Base-by-base conservation (phyloP, 1,140 invertebrate species). In the Brachionus angularis region DNA sequence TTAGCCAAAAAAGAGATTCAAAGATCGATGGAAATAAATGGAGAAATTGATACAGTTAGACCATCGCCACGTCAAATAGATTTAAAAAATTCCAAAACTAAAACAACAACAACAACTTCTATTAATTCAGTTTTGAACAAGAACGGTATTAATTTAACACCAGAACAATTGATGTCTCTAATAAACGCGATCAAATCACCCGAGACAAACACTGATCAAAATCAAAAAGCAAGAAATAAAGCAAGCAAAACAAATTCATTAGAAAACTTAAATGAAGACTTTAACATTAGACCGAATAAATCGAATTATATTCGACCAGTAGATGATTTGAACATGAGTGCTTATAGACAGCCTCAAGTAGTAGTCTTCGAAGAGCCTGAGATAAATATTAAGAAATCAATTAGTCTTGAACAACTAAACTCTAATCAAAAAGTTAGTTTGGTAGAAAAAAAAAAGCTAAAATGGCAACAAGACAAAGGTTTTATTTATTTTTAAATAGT, bases 391-490 rank as follows among this genome's bases (percentile, higher is more conserved):
- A n/a, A n/a, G n/a, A n/a, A n/a, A n/a, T n/a, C n/a, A n/a, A n/a
- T n/a, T 7, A 58, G 34, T 18, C 7, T 58, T 16, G 21, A 39
- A 58, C 23, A 5, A 29, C n/a, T 23, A 36, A 16, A 21, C 5
- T 55, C 21, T 18, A 23, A 36, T 25, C 21, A 58, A 23, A 36
- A 23, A 58, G 5, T 39, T 4, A 58, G 53, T 39, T 16, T 58
- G 23, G 39, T 39, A 5, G 53, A 58, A 39, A 58, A 58, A 21
- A 58, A 58, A 23, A 58, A 58, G 5, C 8, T 58, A 23, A 58
- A 58, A 58, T 58, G 53, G 53, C 53, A 58, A 25, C 53, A 58
- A 58, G 53, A 58, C 21, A 58, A 58, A n/a, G n/a, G n/a, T n/a
- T n/a, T n/a, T n/a, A n/a, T n/a, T n/a, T n/a, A n/a, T n/a, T n/a